phyloP scores from a whole-genome alignment of 1,140 invertebrate genomes.

The Eriosoma lanigerum region DNA sequence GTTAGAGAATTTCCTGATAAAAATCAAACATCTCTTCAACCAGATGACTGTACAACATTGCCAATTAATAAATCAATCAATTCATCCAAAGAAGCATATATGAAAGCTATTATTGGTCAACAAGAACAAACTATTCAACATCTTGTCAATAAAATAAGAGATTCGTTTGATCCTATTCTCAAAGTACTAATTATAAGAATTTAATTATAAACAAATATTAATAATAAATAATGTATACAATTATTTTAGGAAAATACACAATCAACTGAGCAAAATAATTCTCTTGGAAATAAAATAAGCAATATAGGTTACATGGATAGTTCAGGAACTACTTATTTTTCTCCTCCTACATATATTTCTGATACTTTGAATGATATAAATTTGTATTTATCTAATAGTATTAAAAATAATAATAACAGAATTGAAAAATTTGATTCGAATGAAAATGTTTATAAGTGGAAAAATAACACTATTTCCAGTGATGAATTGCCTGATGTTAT shows the following conservation, averaged over 20 bases:
- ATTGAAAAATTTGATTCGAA: background rate
- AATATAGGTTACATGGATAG: conserved; percentile 43
- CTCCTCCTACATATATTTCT: background rate
- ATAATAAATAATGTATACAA: background rate
- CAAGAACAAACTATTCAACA: conserved; percentile 46
- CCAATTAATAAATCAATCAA: background rate
- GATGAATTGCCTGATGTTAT: background rate
- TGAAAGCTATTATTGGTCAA: conserved; percentile 44
- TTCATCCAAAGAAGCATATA: conserved; percentile 20
- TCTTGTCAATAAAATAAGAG: conserved; percentile 43
- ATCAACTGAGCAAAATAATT: background rate
- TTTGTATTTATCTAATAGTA: background rate
- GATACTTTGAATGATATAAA: conserved; percentile 18
- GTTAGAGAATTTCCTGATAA: conserved; percentile 30
- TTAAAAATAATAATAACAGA: background rate
- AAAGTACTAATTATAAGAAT: conserved; percentile 20
- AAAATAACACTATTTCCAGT: background rate
- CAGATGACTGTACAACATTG: background rate
- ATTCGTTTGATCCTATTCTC: conserved; percentile 10
- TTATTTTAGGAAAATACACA: conserved; percentile 11
- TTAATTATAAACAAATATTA: background rate
- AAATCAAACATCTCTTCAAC: background rate
- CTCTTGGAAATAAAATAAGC: background rate
- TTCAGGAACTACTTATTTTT: conserved; percentile 42
- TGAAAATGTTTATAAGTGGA: background rate